Evolutionary conservation across 1,140 invertebrate species (phyloP).

Genomic region (Aphelinus atriplicis): DNA sequence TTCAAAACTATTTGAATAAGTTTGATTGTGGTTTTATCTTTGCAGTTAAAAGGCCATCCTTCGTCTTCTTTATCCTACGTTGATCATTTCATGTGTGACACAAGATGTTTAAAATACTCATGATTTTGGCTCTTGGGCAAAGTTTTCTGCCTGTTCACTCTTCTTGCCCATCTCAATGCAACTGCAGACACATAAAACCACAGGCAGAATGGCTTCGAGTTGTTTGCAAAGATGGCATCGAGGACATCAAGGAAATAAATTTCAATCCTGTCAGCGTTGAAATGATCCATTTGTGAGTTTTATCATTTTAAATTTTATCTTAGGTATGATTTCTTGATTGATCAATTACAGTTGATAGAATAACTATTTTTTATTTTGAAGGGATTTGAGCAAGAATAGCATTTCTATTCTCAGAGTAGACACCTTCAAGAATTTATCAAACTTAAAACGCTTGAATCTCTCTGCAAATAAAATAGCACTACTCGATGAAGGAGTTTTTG

Average conservation of each 20-base stretch:
- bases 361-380: conserved; percentile 57
- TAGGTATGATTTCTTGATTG: conserved; percentile 9
- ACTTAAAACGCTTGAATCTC: conserved; percentile 74
- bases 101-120: conserved; percentile 40
- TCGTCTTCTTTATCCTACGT: not conserved
- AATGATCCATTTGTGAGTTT: conserved; percentile 59
- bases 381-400: conserved; percentile 81
- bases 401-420: conserved; percentile 78
- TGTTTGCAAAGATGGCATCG: conserved; percentile 56
- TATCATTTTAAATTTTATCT: conserved; percentile 13
- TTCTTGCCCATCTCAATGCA: conserved; percentile 55
- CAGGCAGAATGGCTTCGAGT: conserved; percentile 60
- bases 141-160: conserved; percentile 44
- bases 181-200: conserved; percentile 56
- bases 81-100: conserved; percentile 4
- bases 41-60: conserved; percentile 40
- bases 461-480: conserved; percentile 73
- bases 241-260: conserved; percentile 57
- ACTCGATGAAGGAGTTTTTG: conserved; percentile 73
- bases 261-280: conserved; percentile 55
- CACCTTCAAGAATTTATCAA: conserved; percentile 77
- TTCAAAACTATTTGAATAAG: too few species aligned
- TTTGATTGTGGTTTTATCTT: conserved; percentile 19
- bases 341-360: conserved; percentile 2
- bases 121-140: conserved; percentile 54